Evolutionary conservation across 2,113 vertebrate genomes (phyloP).

Genomic region (Antechinus flavipes): DNA sequence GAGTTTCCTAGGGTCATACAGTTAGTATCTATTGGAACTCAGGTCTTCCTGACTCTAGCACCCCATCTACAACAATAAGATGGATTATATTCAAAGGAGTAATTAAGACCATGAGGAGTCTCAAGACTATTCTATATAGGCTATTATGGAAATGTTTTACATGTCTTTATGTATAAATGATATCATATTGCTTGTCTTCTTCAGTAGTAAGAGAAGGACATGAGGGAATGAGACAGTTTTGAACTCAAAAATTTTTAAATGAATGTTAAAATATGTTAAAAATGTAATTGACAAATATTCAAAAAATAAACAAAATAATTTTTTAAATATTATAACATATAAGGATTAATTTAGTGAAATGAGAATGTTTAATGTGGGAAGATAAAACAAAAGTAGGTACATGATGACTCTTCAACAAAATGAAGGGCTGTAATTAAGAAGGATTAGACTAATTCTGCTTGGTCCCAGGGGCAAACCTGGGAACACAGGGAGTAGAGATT

Average conservation of each 20-base stretch:
- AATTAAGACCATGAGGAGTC: neutral
- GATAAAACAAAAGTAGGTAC: neutral
- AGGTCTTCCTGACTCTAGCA: neutral
- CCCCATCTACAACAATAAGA: neutral
- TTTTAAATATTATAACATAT: neutral
- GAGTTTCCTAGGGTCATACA: neutral
- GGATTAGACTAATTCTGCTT: neutral
- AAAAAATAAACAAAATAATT: neutral
- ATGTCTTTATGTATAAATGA: neutral
- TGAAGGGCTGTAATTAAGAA: neutral
- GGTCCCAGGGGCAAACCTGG: neutral
- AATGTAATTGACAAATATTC: neutral
- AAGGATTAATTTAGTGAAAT: neutral
- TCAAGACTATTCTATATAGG: neutral
- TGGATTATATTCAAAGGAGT: neutral
- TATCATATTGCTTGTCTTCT: neutral
- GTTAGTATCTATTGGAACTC: neutral
- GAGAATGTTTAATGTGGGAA: neutral
- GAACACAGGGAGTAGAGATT: neutral
- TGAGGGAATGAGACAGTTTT: neutral
- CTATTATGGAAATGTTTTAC: neutral
- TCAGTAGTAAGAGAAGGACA: neutral
- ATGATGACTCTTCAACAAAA: neutral
- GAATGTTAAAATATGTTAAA: neutral
- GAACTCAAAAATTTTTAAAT: neutral